Conservation (phyloP, 2,113 vertebrate genomes). For the Nestor notabilis region DNA sequence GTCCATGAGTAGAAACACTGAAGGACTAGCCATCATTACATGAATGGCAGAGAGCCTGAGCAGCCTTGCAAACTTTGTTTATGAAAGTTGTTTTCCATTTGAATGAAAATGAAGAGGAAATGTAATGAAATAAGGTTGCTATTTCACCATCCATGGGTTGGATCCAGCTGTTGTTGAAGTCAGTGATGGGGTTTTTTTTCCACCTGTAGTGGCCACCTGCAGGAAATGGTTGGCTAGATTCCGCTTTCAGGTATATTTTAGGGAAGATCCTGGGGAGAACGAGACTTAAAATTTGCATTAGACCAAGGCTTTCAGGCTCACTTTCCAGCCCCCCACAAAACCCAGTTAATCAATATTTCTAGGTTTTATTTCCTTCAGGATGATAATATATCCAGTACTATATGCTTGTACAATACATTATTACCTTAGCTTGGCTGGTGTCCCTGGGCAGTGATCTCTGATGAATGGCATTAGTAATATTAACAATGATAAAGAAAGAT, state of each 20-base stretch:
- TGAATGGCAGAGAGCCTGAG: neutral
- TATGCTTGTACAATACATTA: neutral
- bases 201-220: neutral
- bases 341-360: neutral
- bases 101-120: slow-evolving; percentile 8
- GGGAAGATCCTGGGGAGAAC: neutral
- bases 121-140: neutral
- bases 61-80: neutral
- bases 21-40: neutral
- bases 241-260: neutral
- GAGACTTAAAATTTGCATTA: neutral
- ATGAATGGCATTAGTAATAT: neutral
- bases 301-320: neutral
- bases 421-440: neutral
- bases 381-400: neutral
- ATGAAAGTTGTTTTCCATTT: slow-evolving; percentile 16
- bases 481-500: neutral
- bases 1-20: neutral
- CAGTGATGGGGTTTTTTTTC: neutral
- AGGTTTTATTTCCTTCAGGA: neutral
- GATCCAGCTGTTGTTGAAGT: neutral
- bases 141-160: neutral
- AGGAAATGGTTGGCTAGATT: neutral
- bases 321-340: neutral
- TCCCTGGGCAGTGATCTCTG: neutral